Base-by-base conservation (phyloP, 1,140 invertebrate genomes). In the Brachionus paranguensis region DNA sequence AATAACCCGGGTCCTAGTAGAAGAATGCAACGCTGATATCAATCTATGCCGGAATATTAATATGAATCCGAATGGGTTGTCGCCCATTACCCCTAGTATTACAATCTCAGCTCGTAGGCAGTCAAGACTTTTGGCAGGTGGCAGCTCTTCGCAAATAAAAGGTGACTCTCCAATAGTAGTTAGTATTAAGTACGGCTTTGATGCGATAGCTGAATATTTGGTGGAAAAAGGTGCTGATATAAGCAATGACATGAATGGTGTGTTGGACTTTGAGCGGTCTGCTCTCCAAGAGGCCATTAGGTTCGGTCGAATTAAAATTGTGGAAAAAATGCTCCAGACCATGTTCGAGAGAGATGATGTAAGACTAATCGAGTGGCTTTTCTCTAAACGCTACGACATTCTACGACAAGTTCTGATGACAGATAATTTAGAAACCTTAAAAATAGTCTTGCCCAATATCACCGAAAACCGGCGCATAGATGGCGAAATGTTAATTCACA, bases 271-370 rank as follows among this genome's bases (percentile, higher is more conserved):
- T 70, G 79, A 83, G 50, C 43, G 50, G 12, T 83, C 79, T 10
- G 60, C 79, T 47, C 33, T 83, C 5, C 79, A 83, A 83, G 79
- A 83, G 12, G 79, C 60, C 5, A 83, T 83, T 20, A 24, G 79
- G 10, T 43, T 83, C n/a, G 27, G 50, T 72, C 10, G 79, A 41
- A 10, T 27, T 7, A 65, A 68, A 53, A 43, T 72, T n/a, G 45
- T 72, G 3, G 60, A 83, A 53, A 83, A 83, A 83, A 83, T 83
- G 37, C 17, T 45, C 2, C 14, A 50, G 11, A 68, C 41, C 0
- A 68, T 68, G n/a, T 65, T 65, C 68, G 55, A 83, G 43, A 68
- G 37, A 68, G 79, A 83, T n/a, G 55, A 65, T 37, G n/a, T 68
- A 37, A 68, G 12, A 41, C 29, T 24, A 3, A 81, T 81, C 12